Evolutionary conservation across 1,140 invertebrate species (phyloP).

Genomic region (Papilio glaucus): DNA sequence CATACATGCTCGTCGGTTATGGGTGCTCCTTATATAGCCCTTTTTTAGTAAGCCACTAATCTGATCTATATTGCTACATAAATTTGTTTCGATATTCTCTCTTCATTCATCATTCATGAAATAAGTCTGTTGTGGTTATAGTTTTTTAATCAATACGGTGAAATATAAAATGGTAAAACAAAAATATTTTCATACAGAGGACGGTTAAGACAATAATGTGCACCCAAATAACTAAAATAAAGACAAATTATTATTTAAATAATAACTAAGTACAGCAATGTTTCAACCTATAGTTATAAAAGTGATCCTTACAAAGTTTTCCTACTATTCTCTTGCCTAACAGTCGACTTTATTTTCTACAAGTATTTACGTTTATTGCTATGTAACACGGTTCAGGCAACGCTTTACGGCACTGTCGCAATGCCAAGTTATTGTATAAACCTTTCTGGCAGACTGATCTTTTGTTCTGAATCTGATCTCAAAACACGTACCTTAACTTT

Average conservation of each 20-base stretch:
- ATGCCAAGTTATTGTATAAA: constrained; percentile 37
- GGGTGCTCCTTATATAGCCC: too few species aligned
- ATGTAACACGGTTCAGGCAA: constrained; percentile 38
- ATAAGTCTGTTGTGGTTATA: too few species aligned
- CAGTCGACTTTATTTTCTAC: constrained; percentile 46
- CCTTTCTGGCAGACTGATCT: constrained; percentile 32
- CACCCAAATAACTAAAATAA: neutral
- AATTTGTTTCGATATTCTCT: too few species aligned
- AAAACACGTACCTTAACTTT: constrained; percentile 1
- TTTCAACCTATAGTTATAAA: constrained; percentile 48
- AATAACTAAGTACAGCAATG: constrained; percentile 30
- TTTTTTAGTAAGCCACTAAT: too few species aligned
- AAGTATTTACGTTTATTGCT: constrained; percentile 50
- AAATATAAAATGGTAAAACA: too few species aligned
- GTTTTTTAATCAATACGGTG: too few species aligned
- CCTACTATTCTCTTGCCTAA: constrained; percentile 45
- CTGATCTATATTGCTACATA: too few species aligned
- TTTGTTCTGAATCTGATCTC: constrained; percentile 16
- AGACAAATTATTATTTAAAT: neutral
- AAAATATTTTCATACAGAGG: too few species aligned
- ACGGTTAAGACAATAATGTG: too few species aligned
- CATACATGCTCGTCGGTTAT: too few species aligned
- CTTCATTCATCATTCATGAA: too few species aligned
- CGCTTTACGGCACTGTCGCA: constrained; percentile 29
- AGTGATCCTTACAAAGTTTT: constrained; percentile 50